These are phyloP conservation scores for Martes martes DNA, from an alignment of 2,113 vertebrate genomes.

Conservation along the genomic window DNA sequence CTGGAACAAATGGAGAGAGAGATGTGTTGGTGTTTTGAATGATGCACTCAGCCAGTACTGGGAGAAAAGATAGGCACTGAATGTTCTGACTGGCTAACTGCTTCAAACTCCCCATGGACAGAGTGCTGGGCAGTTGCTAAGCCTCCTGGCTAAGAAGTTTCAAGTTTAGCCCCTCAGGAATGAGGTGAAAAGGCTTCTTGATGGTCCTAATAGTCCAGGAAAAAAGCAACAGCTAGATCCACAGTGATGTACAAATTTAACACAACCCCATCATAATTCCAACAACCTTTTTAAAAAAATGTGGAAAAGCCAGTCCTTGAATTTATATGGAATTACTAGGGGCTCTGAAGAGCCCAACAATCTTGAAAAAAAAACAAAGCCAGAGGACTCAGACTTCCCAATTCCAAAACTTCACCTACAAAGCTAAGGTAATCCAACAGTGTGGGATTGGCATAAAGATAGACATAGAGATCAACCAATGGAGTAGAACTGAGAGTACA, in stretches of 20 bases:
- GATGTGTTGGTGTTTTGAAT: neutral
- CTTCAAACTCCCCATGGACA: neutral
- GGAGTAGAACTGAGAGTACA: neutral
- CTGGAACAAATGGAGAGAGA: conserved; percentile 29
- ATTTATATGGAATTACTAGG: neutral
- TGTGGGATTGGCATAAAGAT: neutral
- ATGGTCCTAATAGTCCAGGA: neutral
- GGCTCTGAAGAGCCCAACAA: neutral
- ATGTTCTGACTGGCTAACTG: neutral
- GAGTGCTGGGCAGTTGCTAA: neutral
- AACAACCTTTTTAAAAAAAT: neutral
- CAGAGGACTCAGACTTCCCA: neutral
- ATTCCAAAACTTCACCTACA: neutral
- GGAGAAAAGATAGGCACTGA: neutral
- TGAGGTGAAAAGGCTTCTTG: neutral
- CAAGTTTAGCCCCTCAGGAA: neutral
- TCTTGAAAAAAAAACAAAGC: neutral
- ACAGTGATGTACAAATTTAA: neutral
- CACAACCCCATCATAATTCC: neutral
- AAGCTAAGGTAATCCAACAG: neutral
- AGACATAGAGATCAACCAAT: neutral
- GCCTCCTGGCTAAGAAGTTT: neutral
- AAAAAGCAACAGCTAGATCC: neutral
- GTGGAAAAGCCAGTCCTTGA: neutral
- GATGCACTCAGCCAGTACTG: neutral